These are phyloP conservation scores for Ctenosaura bakeri DNA, from an alignment of 2,797 vertebrate genomes.

Conservation along the genomic window DNA sequence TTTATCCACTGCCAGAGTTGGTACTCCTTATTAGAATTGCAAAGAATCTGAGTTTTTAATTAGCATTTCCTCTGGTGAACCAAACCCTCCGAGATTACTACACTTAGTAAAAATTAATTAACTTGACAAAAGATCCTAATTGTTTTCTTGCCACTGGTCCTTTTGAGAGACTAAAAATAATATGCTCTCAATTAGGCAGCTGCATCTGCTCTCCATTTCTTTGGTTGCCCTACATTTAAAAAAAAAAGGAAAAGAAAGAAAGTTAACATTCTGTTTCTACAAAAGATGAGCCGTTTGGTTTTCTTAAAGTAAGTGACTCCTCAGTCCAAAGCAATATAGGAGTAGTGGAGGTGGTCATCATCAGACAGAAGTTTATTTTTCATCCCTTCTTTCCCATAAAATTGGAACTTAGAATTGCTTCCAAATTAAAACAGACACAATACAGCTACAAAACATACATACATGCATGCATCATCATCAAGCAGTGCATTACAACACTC, in stretches of 20 bases:
- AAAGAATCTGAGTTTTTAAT: constrained; percentile 91
- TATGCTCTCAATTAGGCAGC: constrained; percentile 79
- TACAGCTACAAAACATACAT: too few species aligned
- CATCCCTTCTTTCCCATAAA: too few species aligned
- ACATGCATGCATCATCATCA: too few species aligned
- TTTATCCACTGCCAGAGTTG: constrained; percentile 76
- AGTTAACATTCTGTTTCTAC: constrained; percentile 62
- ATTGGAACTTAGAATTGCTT: too few species aligned
- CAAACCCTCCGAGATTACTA: constrained; percentile 86
- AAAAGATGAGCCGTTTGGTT: constrained; percentile 39
- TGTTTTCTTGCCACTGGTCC: constrained; percentile 87
- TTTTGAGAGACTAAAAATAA: constrained; percentile 85
- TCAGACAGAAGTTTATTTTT: too few species aligned
- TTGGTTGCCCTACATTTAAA: constrained; percentile 74
- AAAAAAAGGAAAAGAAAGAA: too few species aligned
- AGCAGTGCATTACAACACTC: too few species aligned
- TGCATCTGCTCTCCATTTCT: constrained; percentile 64
- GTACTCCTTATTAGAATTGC: constrained; percentile 85
- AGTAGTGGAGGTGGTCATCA: constrained; percentile 9
- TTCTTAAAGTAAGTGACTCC: constrained; percentile 46
- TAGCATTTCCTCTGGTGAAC: constrained; percentile 88
- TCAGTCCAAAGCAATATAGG: constrained; percentile 15
- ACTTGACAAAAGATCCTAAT: constrained; percentile 91
- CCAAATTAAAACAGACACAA: too few species aligned
- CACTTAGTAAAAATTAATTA: constrained; percentile 95